These are phyloP conservation scores for Aplocera efformata DNA, from an alignment of 2,888 invertebrate species.

Conservation along the genomic window DNA sequence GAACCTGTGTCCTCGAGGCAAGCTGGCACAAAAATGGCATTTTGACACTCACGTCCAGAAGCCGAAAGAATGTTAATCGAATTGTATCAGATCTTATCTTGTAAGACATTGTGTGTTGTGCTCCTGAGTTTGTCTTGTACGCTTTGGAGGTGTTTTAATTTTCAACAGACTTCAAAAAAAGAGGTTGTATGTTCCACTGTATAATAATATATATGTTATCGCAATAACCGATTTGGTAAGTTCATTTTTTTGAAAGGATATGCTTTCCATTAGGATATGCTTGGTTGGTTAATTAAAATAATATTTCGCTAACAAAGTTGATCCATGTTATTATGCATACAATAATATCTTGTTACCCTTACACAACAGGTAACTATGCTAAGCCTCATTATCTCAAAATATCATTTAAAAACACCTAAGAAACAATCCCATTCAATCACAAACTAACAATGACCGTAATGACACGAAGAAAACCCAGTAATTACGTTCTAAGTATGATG, in stretches of 20 bases:
- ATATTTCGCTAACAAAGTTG: too few relatives aligned
- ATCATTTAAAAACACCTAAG: constrained; percentile 16
- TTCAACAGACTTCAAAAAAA: too few relatives aligned
- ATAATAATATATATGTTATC: too few relatives aligned
- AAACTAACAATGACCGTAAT: constrained; percentile 25
- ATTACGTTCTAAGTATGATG: constrained; percentile 32
- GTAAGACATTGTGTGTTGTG: constrained; percentile 68
- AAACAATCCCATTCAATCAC: constrained; percentile 27
- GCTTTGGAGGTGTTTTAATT: too few relatives aligned
- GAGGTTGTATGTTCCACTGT: too few relatives aligned
- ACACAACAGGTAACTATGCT: constrained; percentile 4
- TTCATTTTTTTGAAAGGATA: too few relatives aligned
- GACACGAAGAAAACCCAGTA: constrained; percentile 29
- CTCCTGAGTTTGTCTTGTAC: constrained; percentile 32
- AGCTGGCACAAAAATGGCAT: constrained; percentile 43
- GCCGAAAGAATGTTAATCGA: constrained; percentile 72
- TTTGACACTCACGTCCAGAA: constrained; percentile 69
- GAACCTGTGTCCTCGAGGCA: too few relatives aligned
- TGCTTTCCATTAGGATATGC: too few relatives aligned
- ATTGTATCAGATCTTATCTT: constrained; percentile 70
- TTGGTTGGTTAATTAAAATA: too few relatives aligned
- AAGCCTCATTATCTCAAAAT: constrained; percentile 17
- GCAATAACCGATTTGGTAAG: too few relatives aligned
- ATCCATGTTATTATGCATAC: too few relatives aligned
- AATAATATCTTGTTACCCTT: too few relatives aligned